phyloP scores from a whole-genome alignment of 2,113 vertebrate species.

The Proterorhinus semilunaris region DNA sequence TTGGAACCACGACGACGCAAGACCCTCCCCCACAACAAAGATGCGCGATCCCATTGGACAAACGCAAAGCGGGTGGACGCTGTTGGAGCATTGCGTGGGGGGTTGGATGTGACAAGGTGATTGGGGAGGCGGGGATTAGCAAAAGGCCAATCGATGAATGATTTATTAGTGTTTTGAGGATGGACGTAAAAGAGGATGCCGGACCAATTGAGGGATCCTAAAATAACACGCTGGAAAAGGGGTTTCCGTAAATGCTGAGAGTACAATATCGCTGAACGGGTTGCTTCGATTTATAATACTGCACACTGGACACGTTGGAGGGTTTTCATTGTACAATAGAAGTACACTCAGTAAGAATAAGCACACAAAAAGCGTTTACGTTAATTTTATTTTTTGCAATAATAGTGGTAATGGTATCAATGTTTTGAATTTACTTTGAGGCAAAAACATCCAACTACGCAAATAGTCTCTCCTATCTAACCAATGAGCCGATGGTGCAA shows the following conservation, averaged over 20 bases:
- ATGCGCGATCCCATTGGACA: slow-evolving; percentile 36
- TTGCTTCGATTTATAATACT: neutral
- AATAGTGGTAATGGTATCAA: too few relatives aligned
- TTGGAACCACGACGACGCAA: neutral
- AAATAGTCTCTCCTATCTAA: too few relatives aligned
- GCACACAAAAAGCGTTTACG: too few relatives aligned
- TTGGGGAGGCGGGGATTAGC: neutral
- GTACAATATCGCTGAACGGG: too few relatives aligned
- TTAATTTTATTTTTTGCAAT: too few relatives aligned
- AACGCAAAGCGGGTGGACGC: slow-evolving; percentile 48
- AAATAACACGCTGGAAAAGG: neutral
- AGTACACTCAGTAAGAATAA: too few relatives aligned
- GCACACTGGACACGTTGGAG: too few relatives aligned
- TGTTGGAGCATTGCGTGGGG: slow-evolving; percentile 18
- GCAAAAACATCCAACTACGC: too few relatives aligned
- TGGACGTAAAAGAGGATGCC: too few relatives aligned
- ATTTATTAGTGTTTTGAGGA: neutral
- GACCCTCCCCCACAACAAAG: slow-evolving; percentile 2
- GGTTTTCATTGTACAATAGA: too few relatives aligned
- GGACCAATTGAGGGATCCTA: neutral
- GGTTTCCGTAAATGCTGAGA: neutral
- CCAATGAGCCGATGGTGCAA: too few relatives aligned
- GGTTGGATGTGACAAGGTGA: slow-evolving; percentile 5
- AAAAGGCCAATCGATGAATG: neutral
- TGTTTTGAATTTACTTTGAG: too few relatives aligned